phyloP scores from a whole-genome alignment of 2,888 invertebrate genomes.

The Amphipyra berbera region DNA sequence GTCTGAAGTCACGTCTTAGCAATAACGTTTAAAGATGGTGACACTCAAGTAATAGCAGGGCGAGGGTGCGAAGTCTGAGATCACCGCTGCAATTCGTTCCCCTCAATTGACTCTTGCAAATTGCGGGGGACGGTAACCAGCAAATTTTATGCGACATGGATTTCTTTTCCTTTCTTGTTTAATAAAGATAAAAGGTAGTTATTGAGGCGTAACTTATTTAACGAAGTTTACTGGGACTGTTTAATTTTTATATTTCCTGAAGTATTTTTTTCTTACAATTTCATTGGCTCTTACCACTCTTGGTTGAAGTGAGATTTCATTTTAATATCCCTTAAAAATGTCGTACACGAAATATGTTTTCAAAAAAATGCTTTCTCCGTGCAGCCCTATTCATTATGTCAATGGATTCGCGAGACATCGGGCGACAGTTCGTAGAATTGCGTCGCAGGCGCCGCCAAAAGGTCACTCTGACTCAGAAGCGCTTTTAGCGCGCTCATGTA shows the following conservation, averaged over 20 bases:
- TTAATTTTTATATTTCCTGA: too few relatives aligned
- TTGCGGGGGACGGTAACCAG: not conserved
- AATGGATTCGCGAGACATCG: conserved; percentile 72
- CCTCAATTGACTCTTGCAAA: conserved; percentile 26
- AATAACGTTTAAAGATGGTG: conserved; percentile 39
- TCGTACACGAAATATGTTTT: conserved; percentile 12
- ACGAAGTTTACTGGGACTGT: too few relatives aligned
- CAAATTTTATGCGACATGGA: not conserved
- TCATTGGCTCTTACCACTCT: too few relatives aligned
- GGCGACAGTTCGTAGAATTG: conserved; percentile 67
- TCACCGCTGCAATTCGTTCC: conserved; percentile 25
- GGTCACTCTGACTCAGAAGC: conserved; percentile 59
- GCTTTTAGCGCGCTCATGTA: conserved; percentile 35
- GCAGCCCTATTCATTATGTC: conserved; percentile 68
- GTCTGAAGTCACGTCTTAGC: conserved; percentile 35
- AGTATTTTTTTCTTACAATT: too few relatives aligned
- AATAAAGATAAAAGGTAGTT: too few relatives aligned
- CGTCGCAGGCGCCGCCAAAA: conserved; percentile 68
- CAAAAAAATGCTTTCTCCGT: conserved; percentile 45
- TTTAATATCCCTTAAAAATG: too few relatives aligned
- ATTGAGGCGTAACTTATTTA: too few relatives aligned
- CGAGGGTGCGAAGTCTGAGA: conserved; percentile 34
- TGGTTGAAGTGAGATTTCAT: too few relatives aligned
- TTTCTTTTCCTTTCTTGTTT: conserved; percentile 2
- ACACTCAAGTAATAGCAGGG: conserved; percentile 23